Percentiles rank a stretch among this genome's conserved stretches.
Conservation (phyloP, 2,888 invertebrate genomes). For the Thymelicus acteon region DNA sequence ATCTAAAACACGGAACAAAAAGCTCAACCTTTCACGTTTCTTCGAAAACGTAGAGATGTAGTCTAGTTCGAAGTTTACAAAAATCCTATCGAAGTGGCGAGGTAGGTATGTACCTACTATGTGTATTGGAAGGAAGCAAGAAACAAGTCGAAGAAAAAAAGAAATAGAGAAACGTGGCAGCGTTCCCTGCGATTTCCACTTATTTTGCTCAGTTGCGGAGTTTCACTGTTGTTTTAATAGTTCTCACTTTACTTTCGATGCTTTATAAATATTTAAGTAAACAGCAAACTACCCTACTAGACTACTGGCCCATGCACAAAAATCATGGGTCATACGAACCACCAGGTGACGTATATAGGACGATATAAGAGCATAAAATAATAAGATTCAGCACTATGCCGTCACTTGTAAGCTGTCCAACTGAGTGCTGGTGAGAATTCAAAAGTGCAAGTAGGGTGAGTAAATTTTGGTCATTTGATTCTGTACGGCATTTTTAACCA, state of each 20-base stretch:
- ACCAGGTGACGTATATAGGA: no score
- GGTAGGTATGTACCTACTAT: not conserved
- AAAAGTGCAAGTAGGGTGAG: no score
- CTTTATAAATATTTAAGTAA: not conserved
- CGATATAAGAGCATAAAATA: no score
- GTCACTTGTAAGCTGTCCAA: no score
- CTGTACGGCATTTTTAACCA: no score
- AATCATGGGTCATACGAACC: no score
- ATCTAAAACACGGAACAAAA: not conserved
- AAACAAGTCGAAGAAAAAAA: conserved; percentile 6
- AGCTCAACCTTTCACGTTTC: not conserved
- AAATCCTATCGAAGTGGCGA: conserved; percentile 9
- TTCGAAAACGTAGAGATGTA: not conserved
- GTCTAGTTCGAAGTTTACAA: conserved; percentile 9
- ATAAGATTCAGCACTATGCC: no score
- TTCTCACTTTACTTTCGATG: not conserved
- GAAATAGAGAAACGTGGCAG: conserved; percentile 1
- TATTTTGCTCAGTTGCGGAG: conserved; percentile 6
- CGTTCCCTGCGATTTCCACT: conserved; percentile 1
- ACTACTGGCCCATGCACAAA: no score
- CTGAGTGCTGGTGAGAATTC: no score
- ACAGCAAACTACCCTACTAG: no score
- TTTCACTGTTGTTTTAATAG: conserved; percentile 1
- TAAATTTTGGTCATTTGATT: no score
- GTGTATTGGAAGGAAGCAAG: not conserved